phyloP scores from a whole-genome alignment of 2,113 vertebrate species.

The Macquaria australasica region DNA sequence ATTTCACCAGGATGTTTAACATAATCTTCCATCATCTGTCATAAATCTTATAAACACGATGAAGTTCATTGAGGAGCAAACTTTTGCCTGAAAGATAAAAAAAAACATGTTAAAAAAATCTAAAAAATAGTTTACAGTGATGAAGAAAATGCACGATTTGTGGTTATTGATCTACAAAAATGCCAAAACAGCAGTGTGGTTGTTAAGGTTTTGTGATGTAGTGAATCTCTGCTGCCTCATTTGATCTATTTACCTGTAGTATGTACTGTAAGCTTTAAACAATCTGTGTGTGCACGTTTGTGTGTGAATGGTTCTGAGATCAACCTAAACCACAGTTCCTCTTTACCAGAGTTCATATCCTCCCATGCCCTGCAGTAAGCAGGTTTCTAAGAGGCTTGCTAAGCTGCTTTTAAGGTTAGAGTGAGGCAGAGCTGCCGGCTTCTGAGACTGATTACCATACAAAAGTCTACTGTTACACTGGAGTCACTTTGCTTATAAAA shows the following conservation, averaged over 20 bases:
- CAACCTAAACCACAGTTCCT: slow-evolving; percentile 8
- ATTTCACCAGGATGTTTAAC: not conserved
- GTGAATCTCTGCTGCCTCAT: not conserved
- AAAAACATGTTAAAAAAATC: not conserved
- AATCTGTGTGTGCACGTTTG: not conserved
- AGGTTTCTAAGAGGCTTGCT: slow-evolving; percentile 78
- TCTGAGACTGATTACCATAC: slow-evolving; percentile 54
- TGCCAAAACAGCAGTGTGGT: not conserved
- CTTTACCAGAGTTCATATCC: slow-evolving; percentile 54
- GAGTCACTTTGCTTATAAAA: slow-evolving; percentile 30
- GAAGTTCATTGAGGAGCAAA: not conserved
- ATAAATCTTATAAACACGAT: not conserved
- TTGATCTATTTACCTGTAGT: not conserved
- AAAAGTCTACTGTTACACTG: slow-evolving; percentile 20
- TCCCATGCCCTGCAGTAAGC: slow-evolving; percentile 72
- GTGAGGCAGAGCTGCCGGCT: slow-evolving; percentile 53
- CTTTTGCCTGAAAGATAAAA: not conserved
- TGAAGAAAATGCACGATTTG: not conserved
- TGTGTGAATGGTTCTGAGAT: slow-evolving; percentile 28
- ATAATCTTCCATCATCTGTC: slow-evolving; percentile 6
- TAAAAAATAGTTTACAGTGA: not conserved
- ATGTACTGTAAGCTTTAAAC: not conserved
- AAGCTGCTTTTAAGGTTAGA: slow-evolving; percentile 83
- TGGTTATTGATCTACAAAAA: not conserved
- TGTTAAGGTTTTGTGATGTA: not conserved